Percentiles rank a stretch among this genome's conserved stretches.
These are phyloP conservation scores for Pseudobourletiella spinata DNA, from an alignment of 1,140 invertebrate species.

Conservation along the genomic window DNA sequence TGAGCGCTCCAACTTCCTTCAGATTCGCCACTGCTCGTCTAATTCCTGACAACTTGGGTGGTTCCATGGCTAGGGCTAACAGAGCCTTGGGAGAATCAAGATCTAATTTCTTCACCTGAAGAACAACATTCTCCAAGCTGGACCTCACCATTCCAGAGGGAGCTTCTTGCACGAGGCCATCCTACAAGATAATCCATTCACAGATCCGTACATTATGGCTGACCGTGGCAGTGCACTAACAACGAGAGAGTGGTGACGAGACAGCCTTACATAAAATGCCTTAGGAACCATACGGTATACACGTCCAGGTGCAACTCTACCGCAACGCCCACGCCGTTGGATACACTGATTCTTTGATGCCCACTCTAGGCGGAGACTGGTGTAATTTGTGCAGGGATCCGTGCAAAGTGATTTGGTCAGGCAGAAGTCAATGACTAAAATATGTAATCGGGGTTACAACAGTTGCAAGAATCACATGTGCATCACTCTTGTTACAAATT, in stretches of 20 bases:
- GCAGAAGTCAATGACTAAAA: conserved; percentile 89
- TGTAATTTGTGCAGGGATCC: conserved; percentile 54
- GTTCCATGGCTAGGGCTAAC: conserved; percentile 73
- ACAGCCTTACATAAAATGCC: conserved; percentile 61
- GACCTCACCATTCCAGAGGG: conserved; percentile 68
- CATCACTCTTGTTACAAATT: conserved; percentile 4
- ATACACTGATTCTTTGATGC: conserved; percentile 79
- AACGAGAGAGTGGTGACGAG: too few species aligned
- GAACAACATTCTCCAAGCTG: conserved; percentile 67
- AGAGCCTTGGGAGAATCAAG: conserved; percentile 72
- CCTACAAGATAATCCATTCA: conserved; percentile 24
- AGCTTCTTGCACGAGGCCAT: conserved; percentile 47
- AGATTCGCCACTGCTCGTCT: conserved; percentile 66
- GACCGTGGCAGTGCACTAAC: neutral
- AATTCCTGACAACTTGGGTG: conserved; percentile 75
- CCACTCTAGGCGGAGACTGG: conserved; percentile 55
- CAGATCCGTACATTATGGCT: neutral
- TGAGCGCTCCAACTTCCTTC: conserved; percentile 58
- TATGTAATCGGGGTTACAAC: conserved; percentile 31
- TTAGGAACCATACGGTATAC: conserved; percentile 75
- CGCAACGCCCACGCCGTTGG: conserved; percentile 82
- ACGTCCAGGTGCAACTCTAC: conserved; percentile 70
- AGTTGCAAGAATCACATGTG: too few species aligned
- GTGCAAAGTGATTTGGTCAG: conserved; percentile 73
- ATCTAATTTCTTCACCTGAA: conserved; percentile 72